Conservation (phyloP, 2,888 invertebrate species). For the Parnassius apollo region DNA sequence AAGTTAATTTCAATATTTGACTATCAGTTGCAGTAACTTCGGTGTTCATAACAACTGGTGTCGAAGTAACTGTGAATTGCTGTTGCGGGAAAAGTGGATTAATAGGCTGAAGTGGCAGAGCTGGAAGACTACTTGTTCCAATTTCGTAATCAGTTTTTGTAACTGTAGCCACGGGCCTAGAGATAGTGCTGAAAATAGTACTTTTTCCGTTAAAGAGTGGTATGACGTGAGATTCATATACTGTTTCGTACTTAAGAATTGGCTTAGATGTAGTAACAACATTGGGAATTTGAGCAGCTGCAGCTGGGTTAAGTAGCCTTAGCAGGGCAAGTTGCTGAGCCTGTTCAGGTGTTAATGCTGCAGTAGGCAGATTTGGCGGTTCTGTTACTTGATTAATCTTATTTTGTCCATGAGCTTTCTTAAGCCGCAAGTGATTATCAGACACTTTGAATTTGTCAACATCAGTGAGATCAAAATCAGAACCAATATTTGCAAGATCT, state of each 20-base stretch:
- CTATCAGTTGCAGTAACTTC: slow-evolving; percentile 90
- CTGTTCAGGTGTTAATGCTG: slow-evolving; percentile 85
- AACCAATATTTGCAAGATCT: slow-evolving; percentile 87
- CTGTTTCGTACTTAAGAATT: slow-evolving; percentile 86
- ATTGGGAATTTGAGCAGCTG: slow-evolving; percentile 84
- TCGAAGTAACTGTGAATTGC: slow-evolving; percentile 88
- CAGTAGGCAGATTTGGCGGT: slow-evolving; percentile 64
- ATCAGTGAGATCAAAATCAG: slow-evolving; percentile 86
- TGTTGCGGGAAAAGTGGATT: slow-evolving; percentile 82
- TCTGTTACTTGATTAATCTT: slow-evolving; percentile 76
- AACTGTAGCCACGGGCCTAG: slow-evolving; percentile 88
- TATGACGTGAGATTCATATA: slow-evolving; percentile 91
- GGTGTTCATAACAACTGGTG: slow-evolving; percentile 90
- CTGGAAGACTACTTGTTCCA: slow-evolving; percentile 86
- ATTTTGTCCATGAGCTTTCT: slow-evolving; percentile 72
- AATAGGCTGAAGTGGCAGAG: slow-evolving; percentile 79
- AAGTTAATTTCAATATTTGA: slow-evolving; percentile 91
- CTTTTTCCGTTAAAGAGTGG: slow-evolving; percentile 88
- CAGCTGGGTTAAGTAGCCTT: slow-evolving; percentile 85
- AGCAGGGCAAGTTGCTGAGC: slow-evolving; percentile 88
- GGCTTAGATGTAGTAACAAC: slow-evolving; percentile 90
- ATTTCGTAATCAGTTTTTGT: slow-evolving; percentile 90
- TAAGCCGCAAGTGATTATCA: slow-evolving; percentile 77
- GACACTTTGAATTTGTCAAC: slow-evolving; percentile 83
- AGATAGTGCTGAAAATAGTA: slow-evolving; percentile 89